Evolutionary conservation across 2,113 vertebrate species (phyloP).

Genomic region (Zapus hudsonius): DNA sequence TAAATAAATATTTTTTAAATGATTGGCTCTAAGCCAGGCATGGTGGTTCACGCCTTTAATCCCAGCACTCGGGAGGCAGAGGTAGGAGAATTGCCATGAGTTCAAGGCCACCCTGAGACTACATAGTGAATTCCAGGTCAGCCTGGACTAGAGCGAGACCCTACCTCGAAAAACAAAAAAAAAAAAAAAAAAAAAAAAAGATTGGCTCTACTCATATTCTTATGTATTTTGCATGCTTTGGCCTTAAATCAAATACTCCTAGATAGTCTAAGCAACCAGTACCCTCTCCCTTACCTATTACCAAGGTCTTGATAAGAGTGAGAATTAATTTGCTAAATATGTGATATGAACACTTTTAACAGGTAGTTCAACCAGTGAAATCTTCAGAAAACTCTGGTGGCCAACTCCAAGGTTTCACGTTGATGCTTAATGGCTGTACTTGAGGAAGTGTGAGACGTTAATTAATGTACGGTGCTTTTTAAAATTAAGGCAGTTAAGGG

Average conservation of each 20-base stretch:
- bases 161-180: too few species aligned
- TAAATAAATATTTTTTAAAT: too few species aligned
- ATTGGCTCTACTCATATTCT: neutral
- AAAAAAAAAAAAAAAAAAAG: too few species aligned
- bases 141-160: too few species aligned
- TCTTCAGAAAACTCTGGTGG: constrained; percentile 18
- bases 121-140: too few species aligned
- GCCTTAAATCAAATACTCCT: neutral
- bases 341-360: neutral
- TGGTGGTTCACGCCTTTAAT: too few species aligned
- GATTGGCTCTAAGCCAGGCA: too few species aligned
- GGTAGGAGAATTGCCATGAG: too few species aligned
- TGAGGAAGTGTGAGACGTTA: neutral
- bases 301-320: neutral
- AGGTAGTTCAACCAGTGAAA: constrained; percentile 16
- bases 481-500: neutral
- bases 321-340: neutral
- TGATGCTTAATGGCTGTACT: neutral
- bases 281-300: neutral
- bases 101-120: too few species aligned
- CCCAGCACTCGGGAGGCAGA: too few species aligned
- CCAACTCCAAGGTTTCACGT: neutral
- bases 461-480: neutral
- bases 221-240: neutral
- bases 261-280: neutral